A percentile compares a stretch with the other conserved stretches of the same genome.
These are phyloP conservation scores for Panulirus ornatus DNA, from an alignment of 1,140 invertebrate species.

Conservation along the genomic window DNA sequence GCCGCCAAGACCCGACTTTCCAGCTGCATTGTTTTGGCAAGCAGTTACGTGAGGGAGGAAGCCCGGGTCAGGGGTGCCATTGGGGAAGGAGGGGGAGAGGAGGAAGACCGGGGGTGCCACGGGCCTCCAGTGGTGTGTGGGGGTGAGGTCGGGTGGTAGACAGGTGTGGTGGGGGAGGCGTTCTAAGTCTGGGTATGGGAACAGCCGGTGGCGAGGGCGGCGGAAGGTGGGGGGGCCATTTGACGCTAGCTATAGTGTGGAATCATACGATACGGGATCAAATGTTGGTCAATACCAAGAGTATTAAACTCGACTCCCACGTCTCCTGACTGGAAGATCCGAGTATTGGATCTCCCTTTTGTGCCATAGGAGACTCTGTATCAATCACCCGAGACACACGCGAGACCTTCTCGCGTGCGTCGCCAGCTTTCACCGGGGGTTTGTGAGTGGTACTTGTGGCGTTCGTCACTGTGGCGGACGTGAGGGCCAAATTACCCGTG, in stretches of 20 bases:
- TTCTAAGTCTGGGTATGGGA: conserved; percentile 21
- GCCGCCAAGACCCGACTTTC: conserved; percentile 58
- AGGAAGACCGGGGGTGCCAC: conserved; percentile 16
- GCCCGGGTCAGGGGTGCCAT: conserved; percentile 40
- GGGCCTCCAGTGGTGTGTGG: background rate
- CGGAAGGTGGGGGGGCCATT: background rate
- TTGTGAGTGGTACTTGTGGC: conserved; percentile 20
- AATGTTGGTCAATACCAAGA: too few relatives aligned
- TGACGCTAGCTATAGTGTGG: too few relatives aligned
- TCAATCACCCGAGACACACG: too few relatives aligned
- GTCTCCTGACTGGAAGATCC: too few relatives aligned
- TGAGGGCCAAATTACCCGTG: background rate
- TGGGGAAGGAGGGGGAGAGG: background rate
- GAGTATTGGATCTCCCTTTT: too few relatives aligned
- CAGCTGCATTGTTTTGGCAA: conserved; percentile 50
- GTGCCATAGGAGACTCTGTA: too few relatives aligned
- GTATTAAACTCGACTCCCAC: too few relatives aligned
- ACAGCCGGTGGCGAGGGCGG: background rate
- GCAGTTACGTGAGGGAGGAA: conserved; percentile 45
- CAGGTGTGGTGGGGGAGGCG: background rate
- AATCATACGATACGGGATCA: too few relatives aligned
- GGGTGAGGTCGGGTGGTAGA: background rate
- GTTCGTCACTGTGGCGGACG: background rate
- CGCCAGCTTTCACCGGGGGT: conserved; percentile 15
- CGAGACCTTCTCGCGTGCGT: background rate